Base-by-base conservation (phyloP, 2,888 invertebrate genomes). In the Caenorhabditis imperialis region DNA sequence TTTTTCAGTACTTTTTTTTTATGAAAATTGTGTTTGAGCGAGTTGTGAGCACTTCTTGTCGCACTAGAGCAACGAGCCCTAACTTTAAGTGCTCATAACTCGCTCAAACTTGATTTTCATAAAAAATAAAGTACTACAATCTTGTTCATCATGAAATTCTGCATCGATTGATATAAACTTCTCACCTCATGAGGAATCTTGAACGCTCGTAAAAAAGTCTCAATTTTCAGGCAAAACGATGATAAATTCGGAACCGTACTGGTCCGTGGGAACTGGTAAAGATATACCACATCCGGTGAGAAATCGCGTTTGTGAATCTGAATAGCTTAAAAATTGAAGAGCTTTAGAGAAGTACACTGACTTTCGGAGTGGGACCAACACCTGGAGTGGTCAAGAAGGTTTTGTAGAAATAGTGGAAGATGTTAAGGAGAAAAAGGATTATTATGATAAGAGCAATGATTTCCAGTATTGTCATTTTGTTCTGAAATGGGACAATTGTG, bases 151-250 rank as follows among this genome's bases (percentile, higher is more conserved):
- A 30, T 16, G 25, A 33, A 1, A 20, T 22, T 16, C 3, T 16
- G n/a, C n/a, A n/a, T n/a, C 23, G 20, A 20, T 22, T 23, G 14
- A 18, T n/a, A n/a, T n/a, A n/a, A n/a, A n/a, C n/a, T n/a, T n/a
- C n/a, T 3, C 10, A n/a, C n/a, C n/a, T n/a, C 85, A 42, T 86
- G 79, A 33, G 79, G 74, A 67, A 86, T 84, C 37, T 85, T 77
- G 61, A 85, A 75, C 8, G 82, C 80, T n/a, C 85, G 70, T 14
- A 86, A 69, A 42, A 81, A 82, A 1, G 85, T 84, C 58, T 86
- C 86, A 12, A 81, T 55, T 67, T 86, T 86, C 47, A 86, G 54
- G 63, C 86, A 86, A 53, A 75, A 86, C 5, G 86, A 85, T 4
- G 85, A 86, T 10, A 85, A 63, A 63, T 83, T 86, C 18, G 83